Conservation (phyloP, 1,140 invertebrate genomes). For the Orussus abietinus region DNA sequence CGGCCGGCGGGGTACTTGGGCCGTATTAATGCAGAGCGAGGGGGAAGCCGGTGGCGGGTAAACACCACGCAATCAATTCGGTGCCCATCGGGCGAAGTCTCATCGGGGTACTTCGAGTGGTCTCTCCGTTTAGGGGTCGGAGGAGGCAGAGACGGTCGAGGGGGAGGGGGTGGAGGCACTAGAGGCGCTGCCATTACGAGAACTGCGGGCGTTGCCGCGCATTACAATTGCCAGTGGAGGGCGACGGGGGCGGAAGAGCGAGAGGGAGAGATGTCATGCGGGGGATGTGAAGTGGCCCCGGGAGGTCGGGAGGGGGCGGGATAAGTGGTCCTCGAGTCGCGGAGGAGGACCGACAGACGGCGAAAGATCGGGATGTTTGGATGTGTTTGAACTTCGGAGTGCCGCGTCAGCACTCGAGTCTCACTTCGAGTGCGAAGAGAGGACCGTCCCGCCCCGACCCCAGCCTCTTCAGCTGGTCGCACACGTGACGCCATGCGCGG, state of each 20-base stretch:
- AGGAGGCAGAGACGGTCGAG: constrained; percentile 12
- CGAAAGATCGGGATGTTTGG: constrained; percentile 53
- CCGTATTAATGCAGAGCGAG: constrained; percentile 4
- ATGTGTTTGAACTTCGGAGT: constrained; percentile 50
- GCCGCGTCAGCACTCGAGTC: constrained; percentile 45
- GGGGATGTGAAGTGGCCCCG: constrained; percentile 4
- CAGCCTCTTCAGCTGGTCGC: too few relatives aligned
- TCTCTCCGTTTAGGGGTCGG: constrained; percentile 25
- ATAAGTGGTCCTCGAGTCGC: constrained; percentile 42
- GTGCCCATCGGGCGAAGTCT: constrained; percentile 22
- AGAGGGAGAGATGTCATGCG: background rate
- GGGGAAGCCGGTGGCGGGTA: constrained; percentile 27
- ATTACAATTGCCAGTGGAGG: constrained; percentile 20
- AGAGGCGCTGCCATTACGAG: background rate
- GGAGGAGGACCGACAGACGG: constrained; percentile 37
- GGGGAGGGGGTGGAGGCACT: constrained; percentile 1
- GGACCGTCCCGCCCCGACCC: too few relatives aligned
- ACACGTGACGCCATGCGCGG: too few relatives aligned
- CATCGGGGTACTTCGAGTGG: constrained; percentile 28
- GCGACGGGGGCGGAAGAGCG: constrained; percentile 11
- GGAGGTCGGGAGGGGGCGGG: constrained; percentile 19
- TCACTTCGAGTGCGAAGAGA: constrained; percentile 11
- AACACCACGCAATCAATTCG: constrained; percentile 42
- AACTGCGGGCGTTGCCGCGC: constrained; percentile 6
- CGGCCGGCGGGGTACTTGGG: too few relatives aligned